These are phyloP conservation scores for Drosophila gunungcola DNA, from an alignment of 1,140 invertebrate genomes.

Conservation along the genomic window DNA sequence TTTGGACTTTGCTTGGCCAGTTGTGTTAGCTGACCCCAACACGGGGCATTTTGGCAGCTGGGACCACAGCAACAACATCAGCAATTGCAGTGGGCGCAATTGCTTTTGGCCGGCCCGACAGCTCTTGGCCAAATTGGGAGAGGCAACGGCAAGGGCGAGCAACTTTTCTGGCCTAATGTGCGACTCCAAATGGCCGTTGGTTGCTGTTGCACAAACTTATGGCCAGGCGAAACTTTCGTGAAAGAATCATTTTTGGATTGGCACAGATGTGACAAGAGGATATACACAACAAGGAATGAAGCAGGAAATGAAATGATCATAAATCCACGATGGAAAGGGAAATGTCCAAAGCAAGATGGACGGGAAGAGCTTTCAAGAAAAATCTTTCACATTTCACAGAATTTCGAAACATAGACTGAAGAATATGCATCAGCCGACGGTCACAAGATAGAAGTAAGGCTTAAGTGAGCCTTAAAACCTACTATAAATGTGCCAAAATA, in stretches of 20 bases:
- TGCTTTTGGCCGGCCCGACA: constrained; percentile 67
- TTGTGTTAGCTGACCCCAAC: constrained; percentile 48
- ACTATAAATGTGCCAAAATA: too few species aligned
- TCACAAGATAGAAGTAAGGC: too few species aligned
- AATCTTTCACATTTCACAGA: constrained; percentile 1
- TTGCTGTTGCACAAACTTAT: constrained; percentile 52
- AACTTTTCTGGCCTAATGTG: constrained; percentile 60
- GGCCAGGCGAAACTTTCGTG: constrained; percentile 49
- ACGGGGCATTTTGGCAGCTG: constrained; percentile 72
- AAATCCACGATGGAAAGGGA: constrained; percentile 14
- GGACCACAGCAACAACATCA: constrained; percentile 50
- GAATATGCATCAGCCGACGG: background rate
- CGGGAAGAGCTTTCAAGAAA: constrained; percentile 6
- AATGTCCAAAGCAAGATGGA: constrained; percentile 20
- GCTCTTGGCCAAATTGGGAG: constrained; percentile 32
- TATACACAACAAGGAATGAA: constrained; percentile 27
- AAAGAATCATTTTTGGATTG: constrained; percentile 58
- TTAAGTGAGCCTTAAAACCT: too few species aligned
- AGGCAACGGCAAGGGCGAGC: constrained; percentile 2
- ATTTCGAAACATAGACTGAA: background rate
- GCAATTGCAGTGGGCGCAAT: constrained; percentile 69
- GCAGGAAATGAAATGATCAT: constrained; percentile 41
- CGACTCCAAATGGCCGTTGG: constrained; percentile 26
- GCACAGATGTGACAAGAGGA: constrained; percentile 55
- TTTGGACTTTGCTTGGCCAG: constrained; percentile 40